Evolutionary conservation across 2,113 vertebrate genomes (phyloP).

Genomic region (Serilophus lunatus): DNA sequence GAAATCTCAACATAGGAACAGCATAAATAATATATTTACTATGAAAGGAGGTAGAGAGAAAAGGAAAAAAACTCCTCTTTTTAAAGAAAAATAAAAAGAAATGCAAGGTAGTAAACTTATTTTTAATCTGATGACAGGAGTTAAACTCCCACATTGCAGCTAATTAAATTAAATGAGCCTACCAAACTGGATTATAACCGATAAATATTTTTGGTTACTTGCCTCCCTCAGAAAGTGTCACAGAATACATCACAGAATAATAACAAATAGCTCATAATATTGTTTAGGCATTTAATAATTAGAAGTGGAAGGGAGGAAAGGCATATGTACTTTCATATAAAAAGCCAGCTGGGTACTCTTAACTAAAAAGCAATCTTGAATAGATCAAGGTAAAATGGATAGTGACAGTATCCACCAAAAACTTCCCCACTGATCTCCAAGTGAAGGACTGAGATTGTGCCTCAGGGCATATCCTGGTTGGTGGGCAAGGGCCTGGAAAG

Average conservation of each 20-base stretch:
- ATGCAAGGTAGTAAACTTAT: not conserved
- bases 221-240: constrained; percentile 2
- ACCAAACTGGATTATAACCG: not conserved
- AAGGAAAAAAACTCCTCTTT: not conserved
- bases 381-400: not conserved
- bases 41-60: not conserved
- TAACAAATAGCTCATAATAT: not conserved
- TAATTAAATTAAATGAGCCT: constrained; percentile 39
- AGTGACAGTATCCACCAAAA: not conserved
- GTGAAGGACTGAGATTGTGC: not conserved
- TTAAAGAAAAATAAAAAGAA: not conserved
- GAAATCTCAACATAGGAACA: not conserved
- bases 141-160: not conserved
- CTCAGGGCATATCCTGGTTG: not conserved
- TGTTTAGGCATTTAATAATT: not conserved
- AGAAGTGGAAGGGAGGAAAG: not conserved
- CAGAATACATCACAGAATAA: constrained; percentile 20
- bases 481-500: not conserved
- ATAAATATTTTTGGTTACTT: constrained; percentile 44
- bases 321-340: not conserved
- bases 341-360: not conserved
- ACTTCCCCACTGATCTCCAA: not conserved
- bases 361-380: not conserved
- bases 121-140: not conserved
- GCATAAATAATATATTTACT: not conserved